Percentiles rank a stretch among this genome's conserved stretches.
Evolutionary conservation across 2,888 invertebrate species (phyloP).

Genomic region (Autographa pulchrina): DNA sequence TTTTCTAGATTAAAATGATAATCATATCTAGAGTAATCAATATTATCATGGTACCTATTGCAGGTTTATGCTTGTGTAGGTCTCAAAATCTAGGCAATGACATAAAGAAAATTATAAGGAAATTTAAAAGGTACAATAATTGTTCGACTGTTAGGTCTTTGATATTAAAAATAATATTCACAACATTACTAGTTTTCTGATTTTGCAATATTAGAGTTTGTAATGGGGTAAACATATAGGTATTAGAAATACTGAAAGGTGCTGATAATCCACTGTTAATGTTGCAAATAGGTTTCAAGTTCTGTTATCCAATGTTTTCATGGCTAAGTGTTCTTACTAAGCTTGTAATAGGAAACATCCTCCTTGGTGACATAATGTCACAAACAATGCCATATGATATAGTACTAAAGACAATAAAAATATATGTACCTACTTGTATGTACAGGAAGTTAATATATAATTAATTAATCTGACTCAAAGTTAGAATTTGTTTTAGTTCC

Average conservation of each 20-base stretch:
- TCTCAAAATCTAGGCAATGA: background rate
- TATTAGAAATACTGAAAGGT: background rate
- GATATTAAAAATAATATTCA: constrained; percentile 19
- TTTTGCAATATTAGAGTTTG: background rate
- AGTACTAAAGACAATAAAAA: background rate
- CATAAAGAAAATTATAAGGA: background rate
- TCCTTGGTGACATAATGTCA: constrained; percentile 24
- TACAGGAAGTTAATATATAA: background rate
- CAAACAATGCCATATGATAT: constrained; percentile 19
- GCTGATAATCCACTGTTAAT: background rate
- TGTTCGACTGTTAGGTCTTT: background rate
- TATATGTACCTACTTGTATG: background rate
- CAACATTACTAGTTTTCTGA: constrained; percentile 8
- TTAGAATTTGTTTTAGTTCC: background rate
- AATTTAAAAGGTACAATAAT: background rate
- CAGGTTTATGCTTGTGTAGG: constrained; percentile 14
- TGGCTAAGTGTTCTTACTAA: background rate
- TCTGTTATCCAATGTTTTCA: constrained; percentile 20
- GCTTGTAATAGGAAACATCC: constrained; percentile 25
- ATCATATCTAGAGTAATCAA: constrained; percentile 44
- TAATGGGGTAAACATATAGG: background rate
- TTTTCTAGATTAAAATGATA: constrained; percentile 28
- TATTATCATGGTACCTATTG: constrained; percentile 26
- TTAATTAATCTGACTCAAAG: background rate
- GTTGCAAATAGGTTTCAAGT: constrained; percentile 5